These are phyloP conservation scores for Hetaerina titia DNA, from an alignment of 2,888 invertebrate genomes.

Conservation along the genomic window DNA sequence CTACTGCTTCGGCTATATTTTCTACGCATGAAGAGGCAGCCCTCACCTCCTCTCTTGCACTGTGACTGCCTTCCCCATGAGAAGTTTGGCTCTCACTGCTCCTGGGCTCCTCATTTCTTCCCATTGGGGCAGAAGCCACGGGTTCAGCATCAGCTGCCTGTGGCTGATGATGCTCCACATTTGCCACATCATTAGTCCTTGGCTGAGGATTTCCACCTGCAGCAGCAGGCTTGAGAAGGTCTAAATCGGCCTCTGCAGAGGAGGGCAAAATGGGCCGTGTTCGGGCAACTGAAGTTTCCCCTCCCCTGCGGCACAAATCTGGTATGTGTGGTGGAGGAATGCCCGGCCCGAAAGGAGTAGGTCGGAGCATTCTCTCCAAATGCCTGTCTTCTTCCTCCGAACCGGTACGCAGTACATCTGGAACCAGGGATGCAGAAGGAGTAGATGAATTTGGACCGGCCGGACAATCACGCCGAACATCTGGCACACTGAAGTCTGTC, in stretches of 20 bases:
- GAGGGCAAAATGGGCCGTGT: neutral
- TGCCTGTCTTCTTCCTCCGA: conserved; percentile 52
- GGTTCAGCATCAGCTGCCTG: neutral
- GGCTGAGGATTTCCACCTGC: neutral
- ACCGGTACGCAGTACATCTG: conserved; percentile 53
- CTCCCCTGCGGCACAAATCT: conserved; percentile 42
- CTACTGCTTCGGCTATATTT: neutral
- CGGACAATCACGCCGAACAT: conserved; percentile 38
- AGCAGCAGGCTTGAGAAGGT: conserved; percentile 27
- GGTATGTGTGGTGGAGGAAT: conserved; percentile 52
- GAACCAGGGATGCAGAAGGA: conserved; percentile 36
- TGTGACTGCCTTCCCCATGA: neutral
- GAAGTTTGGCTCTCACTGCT: neutral
- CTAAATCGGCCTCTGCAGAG: conserved; percentile 40
- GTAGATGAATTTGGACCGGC: neutral
- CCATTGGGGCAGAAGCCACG: neutral
- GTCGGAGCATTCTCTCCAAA: conserved; percentile 35
- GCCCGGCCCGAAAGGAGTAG: conserved; percentile 17
- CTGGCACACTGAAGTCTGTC: conserved; percentile 46
- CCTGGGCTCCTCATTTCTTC: neutral
- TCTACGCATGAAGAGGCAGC: neutral
- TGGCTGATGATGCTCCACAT: neutral
- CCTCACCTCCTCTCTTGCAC: neutral
- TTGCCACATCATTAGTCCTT: neutral
- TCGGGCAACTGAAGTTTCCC: neutral